Evolutionary conservation across 2,797 vertebrate genomes (phyloP).

Genomic region (Melanotaenia parkinsoni): DNA sequence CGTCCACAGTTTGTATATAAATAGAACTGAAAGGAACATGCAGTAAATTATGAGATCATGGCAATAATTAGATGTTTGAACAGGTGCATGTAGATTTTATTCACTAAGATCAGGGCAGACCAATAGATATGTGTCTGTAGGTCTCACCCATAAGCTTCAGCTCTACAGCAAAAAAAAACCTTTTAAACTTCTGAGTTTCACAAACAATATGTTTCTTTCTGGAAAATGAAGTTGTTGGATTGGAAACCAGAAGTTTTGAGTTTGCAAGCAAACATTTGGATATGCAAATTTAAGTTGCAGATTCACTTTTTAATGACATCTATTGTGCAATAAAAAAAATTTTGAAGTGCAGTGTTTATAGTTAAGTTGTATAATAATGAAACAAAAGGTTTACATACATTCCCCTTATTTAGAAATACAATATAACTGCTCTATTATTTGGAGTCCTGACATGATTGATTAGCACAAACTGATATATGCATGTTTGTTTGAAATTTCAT

Average conservation of each 20-base stretch:
- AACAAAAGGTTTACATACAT: not conserved
- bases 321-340: not conserved
- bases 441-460: conserved; percentile 7
- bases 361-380: not conserved
- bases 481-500: conserved; percentile 28
- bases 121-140: not conserved
- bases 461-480: conserved; percentile 19
- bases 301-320: not conserved
- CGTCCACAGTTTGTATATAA: conserved; percentile 7
- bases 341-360: not conserved
- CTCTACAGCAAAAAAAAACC: not conserved
- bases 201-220: not conserved
- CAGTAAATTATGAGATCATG: not conserved
- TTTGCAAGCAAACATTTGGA: not conserved
- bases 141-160: not conserved
- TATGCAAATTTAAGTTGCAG: not conserved
- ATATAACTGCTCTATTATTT: conserved; percentile 14
- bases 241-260: not conserved
- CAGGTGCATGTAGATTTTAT: not conserved
- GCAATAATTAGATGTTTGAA: not conserved
- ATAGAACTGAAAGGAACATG: not conserved
- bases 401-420: not conserved
- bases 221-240: not conserved
- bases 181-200: not conserved
- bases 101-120: not conserved